phyloP scores from a whole-genome alignment of 2,113 vertebrate genomes.

The Synodontis membranacea region DNA sequence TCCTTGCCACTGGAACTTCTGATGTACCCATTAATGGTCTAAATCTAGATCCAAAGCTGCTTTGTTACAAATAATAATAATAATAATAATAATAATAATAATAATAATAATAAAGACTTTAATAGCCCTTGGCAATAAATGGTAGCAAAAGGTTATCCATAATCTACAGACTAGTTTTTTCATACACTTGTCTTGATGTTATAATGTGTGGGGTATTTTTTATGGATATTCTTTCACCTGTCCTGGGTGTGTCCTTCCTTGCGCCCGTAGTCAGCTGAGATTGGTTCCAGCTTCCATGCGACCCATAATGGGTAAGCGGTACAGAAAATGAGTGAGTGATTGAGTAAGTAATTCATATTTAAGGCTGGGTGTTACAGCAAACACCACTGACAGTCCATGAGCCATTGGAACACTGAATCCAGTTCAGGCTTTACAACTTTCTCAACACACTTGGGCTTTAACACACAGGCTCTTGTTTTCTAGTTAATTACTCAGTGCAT shows the following conservation, averaged over 20 bases:
- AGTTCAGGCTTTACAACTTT: background rate
- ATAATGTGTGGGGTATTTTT: background rate
- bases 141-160: background rate
- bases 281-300: too few relatives aligned
- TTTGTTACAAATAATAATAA: too few relatives aligned
- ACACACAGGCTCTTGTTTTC: background rate
- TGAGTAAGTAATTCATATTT: background rate
- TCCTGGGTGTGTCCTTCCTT: too few relatives aligned
- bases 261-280: too few relatives aligned
- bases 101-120: background rate
- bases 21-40: too few relatives aligned
- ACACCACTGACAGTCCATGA: background rate
- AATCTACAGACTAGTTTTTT: background rate
- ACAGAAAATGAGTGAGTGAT: too few relatives aligned
- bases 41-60: too few relatives aligned
- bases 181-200: too few relatives aligned
- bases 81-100: too few relatives aligned
- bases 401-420: background rate
- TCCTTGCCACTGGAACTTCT: too few relatives aligned
- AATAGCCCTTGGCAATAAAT: background rate
- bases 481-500: background rate
- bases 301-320: too few relatives aligned
- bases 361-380: background rate
- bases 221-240: background rate
- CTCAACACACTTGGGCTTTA: background rate